Evolutionary conservation across 2,888 invertebrate genomes (phyloP).

Genomic region (Dryomyza anilis): DNA sequence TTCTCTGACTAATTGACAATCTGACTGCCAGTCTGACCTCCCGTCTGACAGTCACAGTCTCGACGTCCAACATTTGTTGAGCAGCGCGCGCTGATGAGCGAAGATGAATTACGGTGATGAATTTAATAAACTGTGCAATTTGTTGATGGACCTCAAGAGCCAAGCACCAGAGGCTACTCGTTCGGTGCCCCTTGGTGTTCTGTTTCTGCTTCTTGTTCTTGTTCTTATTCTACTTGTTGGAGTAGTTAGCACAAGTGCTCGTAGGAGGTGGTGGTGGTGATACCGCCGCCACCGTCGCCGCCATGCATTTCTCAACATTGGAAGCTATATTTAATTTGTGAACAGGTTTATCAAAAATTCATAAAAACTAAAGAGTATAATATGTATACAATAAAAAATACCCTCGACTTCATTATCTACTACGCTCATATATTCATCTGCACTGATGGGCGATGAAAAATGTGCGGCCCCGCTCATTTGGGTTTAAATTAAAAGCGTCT

Average conservation of each 20-base stretch:
- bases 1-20: background rate
- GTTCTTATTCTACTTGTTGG: too few relatives aligned
- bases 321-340: constrained; percentile 40
- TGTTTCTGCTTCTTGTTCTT: too few relatives aligned
- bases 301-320: constrained; percentile 28
- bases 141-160: constrained; percentile 25
- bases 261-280: constrained; percentile 12
- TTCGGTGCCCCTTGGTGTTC: too few relatives aligned
- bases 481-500: constrained; percentile 19
- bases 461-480: constrained; percentile 20
- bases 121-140: constrained; percentile 42
- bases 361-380: background rate
- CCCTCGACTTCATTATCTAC: too few relatives aligned
- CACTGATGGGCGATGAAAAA: constrained; percentile 28
- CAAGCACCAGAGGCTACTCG: background rate
- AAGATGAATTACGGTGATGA: constrained; percentile 41
- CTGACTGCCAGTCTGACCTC: background rate
- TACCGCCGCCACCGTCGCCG: background rate
- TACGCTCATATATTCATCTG: too few relatives aligned
- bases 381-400: background rate
- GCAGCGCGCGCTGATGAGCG: constrained; percentile 35
- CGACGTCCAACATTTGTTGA: constrained; percentile 4
- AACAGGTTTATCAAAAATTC: constrained; percentile 34
- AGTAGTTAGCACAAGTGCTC: too few relatives aligned
- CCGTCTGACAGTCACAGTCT: background rate